These are phyloP conservation scores for Pachydiplax longipennis DNA, from an alignment of 2,888 invertebrate species.

Conservation along the genomic window DNA sequence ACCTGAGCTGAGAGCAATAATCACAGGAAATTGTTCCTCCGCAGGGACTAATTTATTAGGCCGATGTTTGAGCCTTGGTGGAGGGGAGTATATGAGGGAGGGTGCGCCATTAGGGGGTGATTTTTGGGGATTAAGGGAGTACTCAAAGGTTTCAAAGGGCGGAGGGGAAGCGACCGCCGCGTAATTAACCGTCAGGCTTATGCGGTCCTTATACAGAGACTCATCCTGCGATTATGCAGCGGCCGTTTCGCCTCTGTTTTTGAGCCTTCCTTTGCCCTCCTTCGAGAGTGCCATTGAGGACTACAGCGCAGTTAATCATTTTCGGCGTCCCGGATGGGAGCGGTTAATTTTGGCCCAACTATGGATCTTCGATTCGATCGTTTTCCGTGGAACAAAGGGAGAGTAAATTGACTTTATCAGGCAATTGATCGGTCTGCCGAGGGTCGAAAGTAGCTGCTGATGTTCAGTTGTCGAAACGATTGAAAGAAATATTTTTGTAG, in stretches of 20 bases:
- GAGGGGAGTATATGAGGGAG: not conserved
- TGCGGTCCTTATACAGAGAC: constrained; percentile 27
- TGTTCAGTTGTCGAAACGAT: too few species aligned
- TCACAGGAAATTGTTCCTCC: constrained; percentile 45
- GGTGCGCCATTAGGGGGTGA: not conserved
- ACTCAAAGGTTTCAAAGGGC: not conserved
- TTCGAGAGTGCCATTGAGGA: not conserved
- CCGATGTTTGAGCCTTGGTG: constrained; percentile 22
- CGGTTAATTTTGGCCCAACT: not conserved
- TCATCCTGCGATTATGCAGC: not conserved
- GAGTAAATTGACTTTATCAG: not conserved
- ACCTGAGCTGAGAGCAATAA: constrained; percentile 45
- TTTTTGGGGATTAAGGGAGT: not conserved
- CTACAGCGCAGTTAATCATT: not conserved
- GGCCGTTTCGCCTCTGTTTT: not conserved
- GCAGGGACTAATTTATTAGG: constrained; percentile 45
- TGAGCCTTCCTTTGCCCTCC: not conserved
- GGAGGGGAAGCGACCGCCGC: not conserved
- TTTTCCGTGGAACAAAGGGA: not conserved
- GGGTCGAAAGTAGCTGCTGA: not conserved
- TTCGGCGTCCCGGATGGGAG: not conserved
- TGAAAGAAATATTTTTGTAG: too few species aligned
- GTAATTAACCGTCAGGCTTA: constrained; percentile 42
- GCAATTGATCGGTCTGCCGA: not conserved
- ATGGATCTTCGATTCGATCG: not conserved